phyloP scores from a whole-genome alignment of 2,113 vertebrate species.

The Cephalophus harveyi region DNA sequence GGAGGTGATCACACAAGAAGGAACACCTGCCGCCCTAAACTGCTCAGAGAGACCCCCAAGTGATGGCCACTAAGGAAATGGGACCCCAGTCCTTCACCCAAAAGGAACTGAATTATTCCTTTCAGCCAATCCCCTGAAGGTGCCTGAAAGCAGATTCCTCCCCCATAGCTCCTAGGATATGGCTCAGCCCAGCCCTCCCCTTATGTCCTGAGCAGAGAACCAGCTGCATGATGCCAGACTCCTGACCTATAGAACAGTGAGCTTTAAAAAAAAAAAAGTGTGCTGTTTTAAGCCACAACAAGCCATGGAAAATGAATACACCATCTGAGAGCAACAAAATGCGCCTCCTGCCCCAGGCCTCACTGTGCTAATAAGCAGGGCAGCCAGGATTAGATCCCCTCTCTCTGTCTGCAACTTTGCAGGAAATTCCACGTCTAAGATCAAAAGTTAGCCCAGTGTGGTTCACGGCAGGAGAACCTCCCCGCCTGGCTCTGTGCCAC shows the following conservation, averaged over 20 bases:
- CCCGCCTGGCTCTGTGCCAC: neutral
- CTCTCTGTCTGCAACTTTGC: neutral
- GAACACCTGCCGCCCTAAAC: fast-evolving
- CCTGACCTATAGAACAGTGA: neutral
- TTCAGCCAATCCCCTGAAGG: neutral
- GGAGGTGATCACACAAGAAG: neutral
- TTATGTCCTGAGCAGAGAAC: neutral
- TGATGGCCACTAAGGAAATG: neutral
- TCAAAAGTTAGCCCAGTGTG: slow-evolving; percentile 2
- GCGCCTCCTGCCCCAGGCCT: neutral
- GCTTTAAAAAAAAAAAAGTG: neutral
- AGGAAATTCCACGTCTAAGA: slow-evolving; percentile 1
- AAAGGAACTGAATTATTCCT: neutral
- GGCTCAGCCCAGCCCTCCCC: neutral
- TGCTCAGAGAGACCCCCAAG: neutral
- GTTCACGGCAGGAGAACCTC: slow-evolving; percentile 9
- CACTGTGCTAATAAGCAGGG: neutral
- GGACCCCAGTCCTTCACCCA: neutral
- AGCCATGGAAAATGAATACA: neutral
- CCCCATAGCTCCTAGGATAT: neutral
- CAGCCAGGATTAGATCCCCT: neutral
- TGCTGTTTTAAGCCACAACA: neutral
- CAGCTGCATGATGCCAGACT: neutral
- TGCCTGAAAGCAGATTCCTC: neutral
- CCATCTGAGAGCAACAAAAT: neutral